Conservation (phyloP, 2,113 vertebrate species). For the Eublepharis macularius region DNA sequence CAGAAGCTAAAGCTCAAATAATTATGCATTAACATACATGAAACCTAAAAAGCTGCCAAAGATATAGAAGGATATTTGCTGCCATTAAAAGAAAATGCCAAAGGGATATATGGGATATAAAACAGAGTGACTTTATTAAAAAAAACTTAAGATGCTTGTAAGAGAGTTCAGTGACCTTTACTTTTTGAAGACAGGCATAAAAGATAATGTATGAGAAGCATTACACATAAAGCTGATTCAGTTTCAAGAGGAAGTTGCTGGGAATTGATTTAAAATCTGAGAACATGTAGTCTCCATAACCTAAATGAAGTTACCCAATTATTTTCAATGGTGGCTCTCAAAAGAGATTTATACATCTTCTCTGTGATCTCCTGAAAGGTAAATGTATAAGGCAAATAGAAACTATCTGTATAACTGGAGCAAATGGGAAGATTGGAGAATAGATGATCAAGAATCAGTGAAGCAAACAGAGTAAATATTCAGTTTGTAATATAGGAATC, state of each 20-base stretch:
- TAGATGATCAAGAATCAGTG: conserved; percentile 17
- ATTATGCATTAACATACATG: not conserved
- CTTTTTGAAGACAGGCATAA: not conserved
- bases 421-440: conserved; percentile 23
- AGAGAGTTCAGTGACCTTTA: not conserved
- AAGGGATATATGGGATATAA: not conserved
- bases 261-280: not conserved
- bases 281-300: not conserved
- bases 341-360: not conserved
- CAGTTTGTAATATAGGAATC: conserved; percentile 8
- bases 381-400: not conserved
- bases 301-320: not conserved
- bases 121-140: not conserved
- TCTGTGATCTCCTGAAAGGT: not conserved
- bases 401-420: not conserved
- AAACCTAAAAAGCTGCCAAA: not conserved
- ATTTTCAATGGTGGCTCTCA: too few species aligned
- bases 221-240: not conserved
- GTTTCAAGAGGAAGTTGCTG: not conserved
- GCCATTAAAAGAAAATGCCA: not conserved
- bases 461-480: conserved; percentile 26
- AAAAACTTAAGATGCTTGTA: not conserved
- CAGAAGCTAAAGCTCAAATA: not conserved
- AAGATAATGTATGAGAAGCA: not conserved
- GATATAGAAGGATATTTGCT: too few species aligned